These are phyloP conservation scores for Phoenicopterus ruber DNA, from an alignment of 2,113 vertebrate genomes.

Conservation along the genomic window DNA sequence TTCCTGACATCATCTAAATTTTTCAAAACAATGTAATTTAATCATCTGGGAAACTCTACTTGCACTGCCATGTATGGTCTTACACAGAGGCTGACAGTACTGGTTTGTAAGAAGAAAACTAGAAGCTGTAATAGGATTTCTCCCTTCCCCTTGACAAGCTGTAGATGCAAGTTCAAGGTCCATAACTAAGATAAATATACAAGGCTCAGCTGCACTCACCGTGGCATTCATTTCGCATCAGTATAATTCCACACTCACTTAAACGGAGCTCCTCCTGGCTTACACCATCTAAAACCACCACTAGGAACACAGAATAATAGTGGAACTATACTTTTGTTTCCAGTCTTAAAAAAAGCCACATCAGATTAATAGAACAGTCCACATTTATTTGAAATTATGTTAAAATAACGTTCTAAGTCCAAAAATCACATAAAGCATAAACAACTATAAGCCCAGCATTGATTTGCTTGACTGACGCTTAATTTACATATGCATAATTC, in stretches of 20 bases:
- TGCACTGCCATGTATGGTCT: neutral
- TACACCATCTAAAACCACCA: neutral
- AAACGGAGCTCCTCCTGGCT: neutral
- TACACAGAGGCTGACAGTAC: neutral
- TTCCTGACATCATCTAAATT: neutral
- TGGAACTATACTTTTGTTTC: neutral
- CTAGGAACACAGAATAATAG: neutral
- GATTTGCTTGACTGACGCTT: neutral
- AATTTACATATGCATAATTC: neutral
- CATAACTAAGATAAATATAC: neutral
- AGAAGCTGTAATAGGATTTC: neutral
- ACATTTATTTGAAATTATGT: neutral
- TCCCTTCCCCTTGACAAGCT: neutral
- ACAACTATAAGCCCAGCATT: neutral
- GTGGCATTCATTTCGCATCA: neutral
- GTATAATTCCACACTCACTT: neutral
- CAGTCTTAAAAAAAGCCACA: neutral
- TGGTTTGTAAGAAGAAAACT: neutral
- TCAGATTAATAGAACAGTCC: neutral
- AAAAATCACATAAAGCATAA: neutral
- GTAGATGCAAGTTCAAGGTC: neutral
- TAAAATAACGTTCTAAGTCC: neutral
- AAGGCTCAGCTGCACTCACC: neutral
- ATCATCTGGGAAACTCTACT: conserved; percentile 11
- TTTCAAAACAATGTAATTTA: conserved; percentile 21